These are phyloP conservation scores for Lordiphosa collinella DNA, from an alignment of 1,140 invertebrate species.

Conservation along the genomic window DNA sequence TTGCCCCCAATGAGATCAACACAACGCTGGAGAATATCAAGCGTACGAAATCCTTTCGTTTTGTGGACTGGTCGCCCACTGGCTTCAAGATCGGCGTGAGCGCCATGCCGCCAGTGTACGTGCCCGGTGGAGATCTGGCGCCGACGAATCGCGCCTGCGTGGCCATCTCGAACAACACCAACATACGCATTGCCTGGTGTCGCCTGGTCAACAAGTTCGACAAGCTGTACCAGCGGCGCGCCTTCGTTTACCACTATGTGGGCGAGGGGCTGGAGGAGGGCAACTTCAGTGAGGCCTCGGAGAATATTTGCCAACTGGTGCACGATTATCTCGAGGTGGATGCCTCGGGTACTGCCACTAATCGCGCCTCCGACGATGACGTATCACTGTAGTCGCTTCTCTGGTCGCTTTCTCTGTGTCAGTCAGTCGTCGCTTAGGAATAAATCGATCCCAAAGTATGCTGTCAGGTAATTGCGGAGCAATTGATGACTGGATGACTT, in stretches of 20 bases:
- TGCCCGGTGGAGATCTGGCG: conserved; percentile 86
- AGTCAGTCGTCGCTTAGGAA: background rate
- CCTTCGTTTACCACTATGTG: conserved; percentile 80
- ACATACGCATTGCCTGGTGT: conserved; percentile 76
- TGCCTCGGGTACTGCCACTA: conserved; percentile 29
- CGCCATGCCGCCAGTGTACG: conserved; percentile 85
- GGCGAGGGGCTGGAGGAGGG: conserved; percentile 87
- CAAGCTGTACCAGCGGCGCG: conserved; percentile 60
- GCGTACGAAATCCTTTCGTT: conserved; percentile 83
- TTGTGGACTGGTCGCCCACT: conserved; percentile 88
- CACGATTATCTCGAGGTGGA: conserved; percentile 82
- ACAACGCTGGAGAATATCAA: conserved; percentile 85
- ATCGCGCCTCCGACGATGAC: conserved; percentile 17
- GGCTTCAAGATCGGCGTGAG: conserved; percentile 86
- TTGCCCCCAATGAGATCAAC: conserved; percentile 87
- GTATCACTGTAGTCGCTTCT: background rate
- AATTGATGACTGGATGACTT: conserved; percentile 42
- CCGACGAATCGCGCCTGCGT: conserved; percentile 80
- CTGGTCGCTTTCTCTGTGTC: background rate
- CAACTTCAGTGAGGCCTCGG: conserved; percentile 83
- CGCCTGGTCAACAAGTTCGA: conserved; percentile 70
- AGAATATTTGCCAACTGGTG: conserved; percentile 84
- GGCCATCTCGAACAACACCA: conserved; percentile 80
- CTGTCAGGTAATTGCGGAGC: conserved; percentile 29
- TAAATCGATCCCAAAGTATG: background rate